Conservation (phyloP, 2,113 vertebrate genomes). For the Alligator sinensis region DNA sequence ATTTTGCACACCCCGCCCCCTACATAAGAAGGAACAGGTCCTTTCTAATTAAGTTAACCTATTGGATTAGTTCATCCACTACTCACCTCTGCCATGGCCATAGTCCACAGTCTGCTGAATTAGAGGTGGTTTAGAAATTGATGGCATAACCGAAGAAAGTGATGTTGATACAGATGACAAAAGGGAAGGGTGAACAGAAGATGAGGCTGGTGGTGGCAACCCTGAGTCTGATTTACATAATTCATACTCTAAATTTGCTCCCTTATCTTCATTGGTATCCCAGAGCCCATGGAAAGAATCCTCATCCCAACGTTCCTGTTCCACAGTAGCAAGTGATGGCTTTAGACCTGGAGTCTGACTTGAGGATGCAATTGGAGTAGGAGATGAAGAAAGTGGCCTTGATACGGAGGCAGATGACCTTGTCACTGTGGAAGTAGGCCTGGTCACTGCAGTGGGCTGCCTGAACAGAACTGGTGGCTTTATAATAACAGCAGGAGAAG, state of each 20-base stretch:
- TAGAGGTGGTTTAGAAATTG: constrained; percentile 80
- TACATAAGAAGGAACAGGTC: too few relatives aligned
- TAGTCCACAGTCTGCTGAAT: constrained; percentile 97
- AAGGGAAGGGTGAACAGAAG: constrained; percentile 65
- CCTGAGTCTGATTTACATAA: constrained; percentile 71
- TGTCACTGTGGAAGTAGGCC: constrained; percentile 73
- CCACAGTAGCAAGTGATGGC: constrained; percentile 73
- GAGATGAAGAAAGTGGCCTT: constrained; percentile 76
- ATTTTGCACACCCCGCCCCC: too few relatives aligned
- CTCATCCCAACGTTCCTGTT: constrained; percentile 85
- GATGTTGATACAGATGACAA: constrained; percentile 68
- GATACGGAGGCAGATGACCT: constrained; percentile 76
- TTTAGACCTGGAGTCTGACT: constrained; percentile 77
- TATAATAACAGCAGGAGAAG: constrained; percentile 78
- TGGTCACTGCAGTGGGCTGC: constrained; percentile 79
- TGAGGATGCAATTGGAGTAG: constrained; percentile 68
- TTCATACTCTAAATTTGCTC: constrained; percentile 77
- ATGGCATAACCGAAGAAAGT: constrained; percentile 75
- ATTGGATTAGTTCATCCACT: background rate
- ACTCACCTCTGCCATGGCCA: constrained; percentile 88
- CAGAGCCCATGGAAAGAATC: constrained; percentile 88
- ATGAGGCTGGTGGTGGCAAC: constrained; percentile 65
- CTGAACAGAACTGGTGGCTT: constrained; percentile 83
- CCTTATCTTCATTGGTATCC: constrained; percentile 87
- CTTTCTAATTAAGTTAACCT: too few relatives aligned